Evolutionary conservation across 2,888 invertebrate genomes (phyloP), one percentile per base, ranked within the genome.

Genomic region (Pseudoips prasinana): DNA sequence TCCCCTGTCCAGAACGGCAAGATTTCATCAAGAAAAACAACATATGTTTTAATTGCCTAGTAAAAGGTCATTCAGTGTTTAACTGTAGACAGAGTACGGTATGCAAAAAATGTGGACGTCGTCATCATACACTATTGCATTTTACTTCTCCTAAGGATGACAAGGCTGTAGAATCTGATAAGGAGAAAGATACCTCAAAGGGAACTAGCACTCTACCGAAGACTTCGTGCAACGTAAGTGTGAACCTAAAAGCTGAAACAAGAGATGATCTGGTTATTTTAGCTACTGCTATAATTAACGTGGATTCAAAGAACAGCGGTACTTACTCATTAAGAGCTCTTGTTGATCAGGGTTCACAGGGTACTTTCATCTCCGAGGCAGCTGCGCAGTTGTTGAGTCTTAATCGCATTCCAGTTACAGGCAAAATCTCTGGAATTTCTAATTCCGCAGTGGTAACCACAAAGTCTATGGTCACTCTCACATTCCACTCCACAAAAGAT

Each of bases 291-390:
- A 4, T 18, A n/a, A 33, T 49, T 7, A 18, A 10, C 11, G 32
- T 43, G 5, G 18, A 26, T 7, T 22, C 37, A 11, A 42, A 22
- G 19, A 33, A 44, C 8, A 17, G 33, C 25, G 7, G 14, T 25
- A 36, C 25, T 24, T 27, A 40, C 35, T 2, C 8, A 28, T 17
- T 47, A 4, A 30, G 54, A 34, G 48, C 44, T 22, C 31, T 54
- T 8, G 11, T 47, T 9, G 53, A 50, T 34, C 54, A 30, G 8
- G 53, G 50, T 7, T 54, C 55, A 1, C 46, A 54, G 24, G 54
- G 29, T 6, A 44, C 46, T 5, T 50, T 50, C 19, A 39, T 54
- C 1, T 25, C 45, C 0, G 48, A 54, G 33, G 33, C 30, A 10
- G 35, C 41, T 19, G 23, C 39, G 9, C 47, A 52, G 23, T 7